These are phyloP conservation scores for Diglossa cyanea DNA, from an alignment of 2,797 vertebrate species.

Conservation along the genomic window DNA sequence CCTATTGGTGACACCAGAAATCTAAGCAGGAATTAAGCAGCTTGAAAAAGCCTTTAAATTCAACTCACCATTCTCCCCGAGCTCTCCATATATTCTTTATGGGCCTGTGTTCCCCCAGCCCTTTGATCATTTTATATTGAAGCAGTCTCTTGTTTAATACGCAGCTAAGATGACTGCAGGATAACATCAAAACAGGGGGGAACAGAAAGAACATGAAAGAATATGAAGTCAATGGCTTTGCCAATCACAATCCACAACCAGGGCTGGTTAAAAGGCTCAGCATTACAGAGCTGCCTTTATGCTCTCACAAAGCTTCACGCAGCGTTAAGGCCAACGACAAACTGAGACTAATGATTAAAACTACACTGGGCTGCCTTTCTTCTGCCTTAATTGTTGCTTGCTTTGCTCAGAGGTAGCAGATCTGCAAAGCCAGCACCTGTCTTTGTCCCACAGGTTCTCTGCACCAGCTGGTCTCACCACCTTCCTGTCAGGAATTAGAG, in stretches of 20 bases:
- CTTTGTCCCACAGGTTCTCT: neutral
- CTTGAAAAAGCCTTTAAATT: slow-evolving; percentile 64
- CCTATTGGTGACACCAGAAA: slow-evolving; percentile 55
- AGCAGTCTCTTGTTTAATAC: slow-evolving; percentile 66
- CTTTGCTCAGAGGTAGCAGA: neutral
- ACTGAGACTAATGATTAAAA: slow-evolving; percentile 27
- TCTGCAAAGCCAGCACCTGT: neutral
- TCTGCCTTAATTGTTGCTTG: neutral
- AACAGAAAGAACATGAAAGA: slow-evolving; percentile 66
- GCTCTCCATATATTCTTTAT: slow-evolving; percentile 60
- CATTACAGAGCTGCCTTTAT: slow-evolving; percentile 27
- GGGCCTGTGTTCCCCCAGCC: slow-evolving; percentile 41
- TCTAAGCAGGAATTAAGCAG: slow-evolving; percentile 65
- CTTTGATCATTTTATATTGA: slow-evolving; percentile 71
- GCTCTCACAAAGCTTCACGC: slow-evolving; percentile 13
- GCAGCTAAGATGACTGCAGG: slow-evolving; percentile 34
- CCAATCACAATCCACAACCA: slow-evolving; percentile 47
- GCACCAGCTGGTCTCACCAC: neutral
- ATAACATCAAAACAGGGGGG: slow-evolving; percentile 64
- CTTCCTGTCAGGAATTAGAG: neutral
- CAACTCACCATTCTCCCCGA: slow-evolving; percentile 19
- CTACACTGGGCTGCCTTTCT: neutral
- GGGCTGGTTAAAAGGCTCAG: slow-evolving; percentile 7
- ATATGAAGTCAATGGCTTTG: slow-evolving; percentile 40
- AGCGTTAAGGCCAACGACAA: neutral